Conservation (phyloP, 2,113 vertebrate genomes). For the Phyllopteryx taeniolatus region DNA sequence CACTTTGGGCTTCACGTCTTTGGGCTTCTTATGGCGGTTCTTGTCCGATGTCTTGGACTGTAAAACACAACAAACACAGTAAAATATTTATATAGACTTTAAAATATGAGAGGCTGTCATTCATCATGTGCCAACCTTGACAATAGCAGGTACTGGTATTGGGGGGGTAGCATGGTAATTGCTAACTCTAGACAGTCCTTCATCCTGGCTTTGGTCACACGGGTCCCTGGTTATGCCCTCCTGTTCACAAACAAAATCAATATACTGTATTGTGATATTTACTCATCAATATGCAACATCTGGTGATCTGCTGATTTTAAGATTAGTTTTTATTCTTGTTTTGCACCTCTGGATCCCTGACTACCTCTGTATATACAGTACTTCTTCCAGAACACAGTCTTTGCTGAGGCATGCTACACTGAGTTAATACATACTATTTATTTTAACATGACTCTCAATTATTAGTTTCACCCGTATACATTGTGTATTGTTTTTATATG, state of each 20-base stretch:
- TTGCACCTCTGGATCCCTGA: too few relatives aligned
- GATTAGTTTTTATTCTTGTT: neutral
- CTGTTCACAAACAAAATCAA: constrained; percentile 30
- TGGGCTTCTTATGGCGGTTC: constrained; percentile 96
- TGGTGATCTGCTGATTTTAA: neutral
- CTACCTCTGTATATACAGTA: too few relatives aligned
- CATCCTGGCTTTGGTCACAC: constrained; percentile 68
- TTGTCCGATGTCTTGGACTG: constrained; percentile 88
- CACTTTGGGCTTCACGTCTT: constrained; percentile 97
- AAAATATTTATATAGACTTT: accelerated
- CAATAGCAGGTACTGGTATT: constrained; percentile 71
- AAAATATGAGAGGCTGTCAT: neutral
- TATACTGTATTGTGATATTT: neutral
- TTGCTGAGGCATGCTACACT: too few relatives aligned
- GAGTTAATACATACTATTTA: too few relatives aligned
- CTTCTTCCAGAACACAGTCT: too few relatives aligned
- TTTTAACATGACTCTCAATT: too few relatives aligned
- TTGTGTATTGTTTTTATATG: too few relatives aligned
- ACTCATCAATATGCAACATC: neutral
- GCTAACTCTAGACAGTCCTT: constrained; percentile 68
- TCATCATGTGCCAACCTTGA: constrained; percentile 79
- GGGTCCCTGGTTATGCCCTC: constrained; percentile 68
- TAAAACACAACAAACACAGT: neutral
- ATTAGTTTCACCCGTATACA: too few relatives aligned
- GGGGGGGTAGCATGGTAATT: constrained; percentile 67